phyloP scores from a whole-genome alignment of 2,113 vertebrate species.

The Ceyx melanurus region DNA sequence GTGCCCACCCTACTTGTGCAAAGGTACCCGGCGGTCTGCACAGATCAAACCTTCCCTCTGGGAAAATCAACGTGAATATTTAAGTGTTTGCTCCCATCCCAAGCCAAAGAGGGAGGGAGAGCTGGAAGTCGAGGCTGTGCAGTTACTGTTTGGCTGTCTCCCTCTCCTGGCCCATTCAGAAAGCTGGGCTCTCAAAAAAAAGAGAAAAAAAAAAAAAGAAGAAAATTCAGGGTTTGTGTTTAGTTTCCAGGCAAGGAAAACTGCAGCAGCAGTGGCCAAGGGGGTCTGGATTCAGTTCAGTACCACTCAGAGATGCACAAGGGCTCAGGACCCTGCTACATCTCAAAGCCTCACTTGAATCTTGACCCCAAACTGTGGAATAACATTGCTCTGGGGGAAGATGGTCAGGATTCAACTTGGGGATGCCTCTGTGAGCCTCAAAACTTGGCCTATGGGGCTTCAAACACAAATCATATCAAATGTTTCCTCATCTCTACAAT shows the following conservation, averaged over 20 bases:
- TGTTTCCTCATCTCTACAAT: neutral
- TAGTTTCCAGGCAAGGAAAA: neutral
- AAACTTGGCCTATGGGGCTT: neutral
- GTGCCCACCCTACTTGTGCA: neutral
- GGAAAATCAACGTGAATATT: neutral
- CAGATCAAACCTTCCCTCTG: neutral
- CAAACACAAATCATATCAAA: neutral
- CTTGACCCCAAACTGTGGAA: neutral
- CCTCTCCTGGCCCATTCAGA: conserved; percentile 30
- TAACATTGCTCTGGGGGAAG: neutral
- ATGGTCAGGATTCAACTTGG: neutral
- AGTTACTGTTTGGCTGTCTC: neutral
- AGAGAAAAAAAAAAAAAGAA: neutral
- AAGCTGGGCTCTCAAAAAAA: neutral
- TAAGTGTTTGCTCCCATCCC: neutral
- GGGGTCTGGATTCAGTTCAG: neutral
- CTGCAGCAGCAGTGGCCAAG: neutral
- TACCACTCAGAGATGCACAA: neutral
- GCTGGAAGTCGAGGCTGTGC: neutral
- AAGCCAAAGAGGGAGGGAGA: neutral
- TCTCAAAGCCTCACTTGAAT: neutral
- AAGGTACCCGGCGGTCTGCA: neutral
- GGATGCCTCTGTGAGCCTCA: neutral
- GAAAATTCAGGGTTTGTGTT: rapidly evolving
- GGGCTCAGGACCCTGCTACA: neutral